Percentiles rank a stretch among this genome's conserved stretches.
Conservation (phyloP, 2,797 vertebrate genomes). For the Pipistrellus pipistrellus region DNA sequence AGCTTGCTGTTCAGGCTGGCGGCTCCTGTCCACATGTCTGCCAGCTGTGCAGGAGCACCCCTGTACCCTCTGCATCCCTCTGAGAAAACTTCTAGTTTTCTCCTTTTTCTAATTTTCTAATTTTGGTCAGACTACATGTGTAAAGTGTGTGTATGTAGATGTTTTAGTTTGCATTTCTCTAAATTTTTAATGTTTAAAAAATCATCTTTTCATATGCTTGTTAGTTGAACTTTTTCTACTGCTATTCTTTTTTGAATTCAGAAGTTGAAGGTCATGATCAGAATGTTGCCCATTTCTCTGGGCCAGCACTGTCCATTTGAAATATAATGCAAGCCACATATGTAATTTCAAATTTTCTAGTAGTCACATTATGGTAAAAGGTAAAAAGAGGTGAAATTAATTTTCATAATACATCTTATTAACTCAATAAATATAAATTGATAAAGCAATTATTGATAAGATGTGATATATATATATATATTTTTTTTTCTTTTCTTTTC, state of each 20-base stretch:
- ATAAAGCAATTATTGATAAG: not conserved
- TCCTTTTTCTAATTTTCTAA: not conserved
- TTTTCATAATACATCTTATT: not conserved
- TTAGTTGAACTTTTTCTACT: not conserved
- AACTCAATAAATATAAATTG: not conserved
- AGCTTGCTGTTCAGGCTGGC: not conserved
- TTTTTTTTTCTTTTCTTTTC: no score
- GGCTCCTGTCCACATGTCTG: not conserved
- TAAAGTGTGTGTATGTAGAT: not conserved
- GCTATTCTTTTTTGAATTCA: not conserved
- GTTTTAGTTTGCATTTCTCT: constrained; percentile 40
- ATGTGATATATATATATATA: not conserved
- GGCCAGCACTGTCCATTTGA: not conserved
- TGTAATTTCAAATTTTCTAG: not conserved
- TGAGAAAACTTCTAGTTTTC: not conserved
- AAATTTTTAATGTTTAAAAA: not conserved
- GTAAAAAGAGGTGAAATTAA: constrained; percentile 25
- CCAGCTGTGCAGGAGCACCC: not conserved
- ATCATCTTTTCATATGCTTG: not conserved
- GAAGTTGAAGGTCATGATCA: not conserved
- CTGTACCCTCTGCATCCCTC: no score
- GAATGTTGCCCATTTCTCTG: not conserved
- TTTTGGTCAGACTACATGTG: not conserved
- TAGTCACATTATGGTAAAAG: not conserved
- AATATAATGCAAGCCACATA: not conserved